phyloP scores from a whole-genome alignment of 1,140 invertebrate species.

The Bombus breviceps region DNA sequence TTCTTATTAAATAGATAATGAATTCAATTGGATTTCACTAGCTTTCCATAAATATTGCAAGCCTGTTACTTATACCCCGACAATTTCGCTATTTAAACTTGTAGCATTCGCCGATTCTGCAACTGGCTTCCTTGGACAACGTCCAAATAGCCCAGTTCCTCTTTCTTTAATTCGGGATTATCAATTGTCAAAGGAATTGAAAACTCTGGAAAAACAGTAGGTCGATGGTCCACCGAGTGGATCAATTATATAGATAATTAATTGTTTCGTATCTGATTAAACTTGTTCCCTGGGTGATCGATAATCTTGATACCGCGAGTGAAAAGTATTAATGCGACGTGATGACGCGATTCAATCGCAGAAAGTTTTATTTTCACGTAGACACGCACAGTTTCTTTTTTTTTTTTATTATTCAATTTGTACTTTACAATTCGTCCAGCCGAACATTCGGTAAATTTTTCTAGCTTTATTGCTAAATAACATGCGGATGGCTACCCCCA shows the following conservation, averaged over 20 bases:
- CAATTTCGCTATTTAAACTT: background rate
- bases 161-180: background rate
- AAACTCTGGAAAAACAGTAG: background rate
- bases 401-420: too few relatives aligned
- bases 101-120: background rate
- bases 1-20: constrained; percentile 10
- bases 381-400: too few relatives aligned
- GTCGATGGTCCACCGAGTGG: background rate
- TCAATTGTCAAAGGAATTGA: background rate
- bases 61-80: background rate
- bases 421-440: too few relatives aligned
- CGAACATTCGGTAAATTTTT: too few relatives aligned
- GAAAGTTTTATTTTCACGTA: background rate
- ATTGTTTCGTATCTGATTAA: background rate
- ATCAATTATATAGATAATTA: background rate
- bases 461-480: too few relatives aligned
- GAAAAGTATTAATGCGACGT: background rate
- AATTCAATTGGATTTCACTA: background rate
- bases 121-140: background rate
- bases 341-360: too few relatives aligned
- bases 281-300: background rate
- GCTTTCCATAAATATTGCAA: constrained; percentile 6
- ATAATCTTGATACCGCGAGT: background rate
- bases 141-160: constrained; percentile 1
- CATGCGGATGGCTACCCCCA: too few relatives aligned